Evolutionary conservation across 2,888 invertebrate genomes (phyloP), one percentile per base, ranked within the genome.

Genomic region (Timandra comae): DNA sequence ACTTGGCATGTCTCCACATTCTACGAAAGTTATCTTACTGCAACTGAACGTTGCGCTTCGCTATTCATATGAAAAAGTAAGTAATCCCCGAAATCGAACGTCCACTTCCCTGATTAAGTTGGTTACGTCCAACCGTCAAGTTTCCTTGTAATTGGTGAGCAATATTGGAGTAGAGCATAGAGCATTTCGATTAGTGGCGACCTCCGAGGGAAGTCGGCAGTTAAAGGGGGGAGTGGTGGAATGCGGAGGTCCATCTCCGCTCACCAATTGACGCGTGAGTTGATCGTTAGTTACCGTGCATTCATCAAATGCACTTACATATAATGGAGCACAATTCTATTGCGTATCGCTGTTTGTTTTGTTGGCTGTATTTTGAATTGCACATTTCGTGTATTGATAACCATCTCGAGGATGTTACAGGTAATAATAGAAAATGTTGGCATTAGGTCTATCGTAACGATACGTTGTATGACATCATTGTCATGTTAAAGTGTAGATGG

Each of bases 191-290:
- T 46, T 38, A 38, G 36, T 33, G 27, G 33, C 34, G 12, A 33
- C 30, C 23, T 11, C 29, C 36, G 46, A 43, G 59, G 72, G 73
- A 73, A 71, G 64, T 63, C 50, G 55, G 49, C 59, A 63, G 68
- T 75, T 74, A 67, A 47, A 36, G 51, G 51, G 59, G 61, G 63
- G 56, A 49, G 57, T 46, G 49, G 35, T 49, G 73, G 74, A 71
- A 74, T 74, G 74, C 70, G 69, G 62, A 66, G 69, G 57, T 36
- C 49, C 46, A 47, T 48, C 42, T 43, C 49, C 53, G 49, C 51
- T 35, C 37, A 52, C 50, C 50, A 53, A 53, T 58, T 57, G 55
- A 43, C 46, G 46, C 48, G 42, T 47, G 52, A 48, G 41, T 37
- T 34, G 29, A 32, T 40, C n/a, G 43, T 40, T 35, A 27, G 30